Conservation (phyloP, 2,797 vertebrate species). For the Propithecus perrieri region DNA sequence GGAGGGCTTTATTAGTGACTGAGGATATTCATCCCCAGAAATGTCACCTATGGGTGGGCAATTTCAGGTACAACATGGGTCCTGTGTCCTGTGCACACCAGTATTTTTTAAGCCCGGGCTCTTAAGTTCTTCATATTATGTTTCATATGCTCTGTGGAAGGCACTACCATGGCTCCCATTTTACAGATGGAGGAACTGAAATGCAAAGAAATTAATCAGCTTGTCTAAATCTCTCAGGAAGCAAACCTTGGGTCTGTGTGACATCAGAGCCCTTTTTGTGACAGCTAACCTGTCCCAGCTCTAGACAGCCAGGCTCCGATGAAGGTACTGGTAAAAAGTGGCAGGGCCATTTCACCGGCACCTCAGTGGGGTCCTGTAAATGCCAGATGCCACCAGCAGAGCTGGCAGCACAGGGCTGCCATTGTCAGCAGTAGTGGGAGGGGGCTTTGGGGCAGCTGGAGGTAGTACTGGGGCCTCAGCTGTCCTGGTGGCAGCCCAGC, state of each 20-base stretch:
- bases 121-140: background rate
- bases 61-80: fast-evolving
- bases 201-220: background rate
- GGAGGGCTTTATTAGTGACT: background rate
- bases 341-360: background rate
- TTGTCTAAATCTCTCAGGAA: background rate
- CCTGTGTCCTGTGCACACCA: background rate
- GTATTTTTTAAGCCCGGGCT: background rate
- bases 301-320: background rate
- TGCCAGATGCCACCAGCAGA: background rate
- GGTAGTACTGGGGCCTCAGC: background rate
- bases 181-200: background rate
- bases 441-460: background rate
- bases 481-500: background rate
- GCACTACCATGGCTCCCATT: background rate
- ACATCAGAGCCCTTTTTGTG: background rate
- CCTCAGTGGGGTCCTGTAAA: background rate
- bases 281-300: background rate
- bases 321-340: background rate
- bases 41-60: background rate
- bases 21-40: background rate
- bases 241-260: background rate
- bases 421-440: no score
- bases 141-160: background rate
- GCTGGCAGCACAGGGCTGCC: background rate